Conservation (phyloP, 2,113 vertebrate genomes). For the Globicephala melas region DNA sequence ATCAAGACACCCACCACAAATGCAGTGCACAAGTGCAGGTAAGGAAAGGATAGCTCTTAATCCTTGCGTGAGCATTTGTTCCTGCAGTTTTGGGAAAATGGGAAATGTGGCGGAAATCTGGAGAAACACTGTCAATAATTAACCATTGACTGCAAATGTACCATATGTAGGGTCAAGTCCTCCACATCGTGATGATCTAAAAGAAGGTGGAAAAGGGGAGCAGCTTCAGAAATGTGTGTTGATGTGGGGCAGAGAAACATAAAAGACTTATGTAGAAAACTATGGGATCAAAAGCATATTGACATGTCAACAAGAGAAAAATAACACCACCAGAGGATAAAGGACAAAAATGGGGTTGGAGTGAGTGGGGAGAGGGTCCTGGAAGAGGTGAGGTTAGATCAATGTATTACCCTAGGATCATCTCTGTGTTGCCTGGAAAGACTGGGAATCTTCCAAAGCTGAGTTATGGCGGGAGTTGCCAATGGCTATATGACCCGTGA, state of each 20-base stretch:
- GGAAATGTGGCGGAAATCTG: background rate
- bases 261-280: background rate
- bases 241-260: too few species aligned
- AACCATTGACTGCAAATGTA: background rate
- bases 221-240: background rate
- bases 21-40: conserved; percentile 81
- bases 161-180: background rate
- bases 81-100: too few species aligned
- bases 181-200: background rate
- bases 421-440: background rate
- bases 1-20: conserved; percentile 78
- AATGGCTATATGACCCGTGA: fast-evolving
- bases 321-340: fast-evolving
- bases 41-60: background rate
- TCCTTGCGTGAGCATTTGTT: fast-evolving
- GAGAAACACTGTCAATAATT: too few species aligned
- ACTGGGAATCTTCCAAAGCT: background rate
- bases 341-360: background rate
- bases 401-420: fast-evolving
- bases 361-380: background rate
- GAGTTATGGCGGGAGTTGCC: background rate
- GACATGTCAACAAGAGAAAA: background rate
- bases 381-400: background rate
- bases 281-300: background rate
- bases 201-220: background rate